phyloP scores from a whole-genome alignment of 2,113 vertebrate genomes.

The Mormyrus iriodes region DNA sequence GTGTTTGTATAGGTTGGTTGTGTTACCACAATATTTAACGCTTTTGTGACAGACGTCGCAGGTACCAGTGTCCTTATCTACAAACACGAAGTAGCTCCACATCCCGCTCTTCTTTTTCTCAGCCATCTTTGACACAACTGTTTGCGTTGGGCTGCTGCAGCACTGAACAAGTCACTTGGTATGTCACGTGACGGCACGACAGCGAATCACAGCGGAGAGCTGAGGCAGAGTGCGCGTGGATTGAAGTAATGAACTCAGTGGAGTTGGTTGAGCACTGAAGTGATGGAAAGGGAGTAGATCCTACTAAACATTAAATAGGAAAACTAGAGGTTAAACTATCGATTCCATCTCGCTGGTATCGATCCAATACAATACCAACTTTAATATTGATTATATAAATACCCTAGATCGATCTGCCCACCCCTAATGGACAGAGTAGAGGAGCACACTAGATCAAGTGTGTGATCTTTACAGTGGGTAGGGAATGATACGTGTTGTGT shows the following conservation, averaged over 20 bases:
- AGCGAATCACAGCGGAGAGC: background rate
- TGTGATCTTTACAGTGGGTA: too few species aligned
- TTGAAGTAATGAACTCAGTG: background rate
- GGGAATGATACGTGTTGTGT: too few species aligned
- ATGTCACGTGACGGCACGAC: background rate
- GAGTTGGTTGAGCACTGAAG: background rate
- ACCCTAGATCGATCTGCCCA: too few species aligned
- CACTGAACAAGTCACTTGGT: background rate
- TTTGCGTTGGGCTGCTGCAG: background rate
- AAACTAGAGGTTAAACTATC: too few species aligned
- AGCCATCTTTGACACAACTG: background rate
- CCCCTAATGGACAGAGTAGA: too few species aligned
- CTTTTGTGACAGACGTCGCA: background rate
- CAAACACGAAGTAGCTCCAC: background rate
- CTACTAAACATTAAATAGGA: too few species aligned
- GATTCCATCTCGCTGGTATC: too few species aligned
- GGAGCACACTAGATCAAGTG: too few species aligned
- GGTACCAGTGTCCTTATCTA: background rate
- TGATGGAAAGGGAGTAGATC: too few species aligned
- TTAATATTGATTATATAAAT: too few species aligned
- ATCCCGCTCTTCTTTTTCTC: background rate
- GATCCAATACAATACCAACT: too few species aligned
- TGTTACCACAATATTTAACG: background rate
- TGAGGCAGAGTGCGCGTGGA: background rate
- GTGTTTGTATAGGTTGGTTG: background rate